Evolutionary conservation across 2,797 vertebrate species (phyloP).

Genomic region (Sebastes matsubarae): DNA sequence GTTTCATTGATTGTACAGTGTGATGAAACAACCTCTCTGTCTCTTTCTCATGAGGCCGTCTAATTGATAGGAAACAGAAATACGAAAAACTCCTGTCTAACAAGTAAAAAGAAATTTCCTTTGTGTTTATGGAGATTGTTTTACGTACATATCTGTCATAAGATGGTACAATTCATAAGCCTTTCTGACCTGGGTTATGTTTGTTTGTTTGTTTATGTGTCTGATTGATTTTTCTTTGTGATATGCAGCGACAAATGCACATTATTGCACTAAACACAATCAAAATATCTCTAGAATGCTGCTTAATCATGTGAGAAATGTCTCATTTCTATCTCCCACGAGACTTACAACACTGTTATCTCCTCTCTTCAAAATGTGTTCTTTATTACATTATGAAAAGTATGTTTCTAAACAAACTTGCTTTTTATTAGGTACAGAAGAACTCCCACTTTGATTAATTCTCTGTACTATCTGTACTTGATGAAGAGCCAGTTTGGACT

Average conservation of each 20-base stretch:
- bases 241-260: background rate
- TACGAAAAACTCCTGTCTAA: background rate
- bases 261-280: background rate
- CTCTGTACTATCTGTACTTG: background rate
- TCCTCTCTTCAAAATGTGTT: background rate
- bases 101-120: background rate
- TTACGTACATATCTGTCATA: background rate
- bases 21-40: conserved; percentile 25
- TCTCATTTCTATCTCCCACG: background rate
- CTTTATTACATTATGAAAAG: background rate
- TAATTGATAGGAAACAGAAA: conserved; percentile 14
- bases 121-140: background rate
- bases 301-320: background rate
- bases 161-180: background rate
- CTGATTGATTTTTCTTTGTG: background rate
- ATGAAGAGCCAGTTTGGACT: background rate
- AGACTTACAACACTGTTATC: background rate
- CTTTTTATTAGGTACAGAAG: background rate
- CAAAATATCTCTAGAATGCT: background rate
- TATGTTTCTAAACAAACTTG: background rate
- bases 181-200: background rate
- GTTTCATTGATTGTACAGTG: conserved; percentile 56
- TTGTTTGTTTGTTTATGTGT: background rate
- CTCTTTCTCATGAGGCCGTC: background rate
- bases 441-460: background rate